Percentiles rank a stretch among this genome's conserved stretches.
Evolutionary conservation across 2,113 vertebrate species (phyloP).

Genomic region (Callaeas wilsoni): DNA sequence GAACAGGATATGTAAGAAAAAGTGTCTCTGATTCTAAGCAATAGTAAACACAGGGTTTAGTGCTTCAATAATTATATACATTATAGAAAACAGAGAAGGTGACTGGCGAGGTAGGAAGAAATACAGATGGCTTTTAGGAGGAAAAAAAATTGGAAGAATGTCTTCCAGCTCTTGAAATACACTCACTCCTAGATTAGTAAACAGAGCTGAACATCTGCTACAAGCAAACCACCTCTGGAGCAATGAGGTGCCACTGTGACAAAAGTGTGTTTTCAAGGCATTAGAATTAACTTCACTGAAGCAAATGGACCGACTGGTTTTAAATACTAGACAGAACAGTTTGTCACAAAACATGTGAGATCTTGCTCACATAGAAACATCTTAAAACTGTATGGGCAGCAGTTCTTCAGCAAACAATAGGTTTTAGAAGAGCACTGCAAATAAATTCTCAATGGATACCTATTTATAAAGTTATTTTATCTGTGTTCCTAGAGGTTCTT

Average conservation of each 20-base stretch:
- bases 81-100: neutral
- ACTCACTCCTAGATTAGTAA: neutral
- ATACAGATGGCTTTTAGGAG: neutral
- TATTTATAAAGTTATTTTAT: conserved; percentile 57
- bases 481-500: conserved; percentile 49
- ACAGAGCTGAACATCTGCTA: neutral
- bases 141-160: neutral
- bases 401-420: neutral
- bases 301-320: neutral
- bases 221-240: neutral
- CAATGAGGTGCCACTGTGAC: neutral
- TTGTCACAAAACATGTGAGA: neutral
- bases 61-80: neutral
- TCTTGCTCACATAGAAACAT: neutral
- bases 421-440: neutral
- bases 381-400: neutral
- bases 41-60: neutral
- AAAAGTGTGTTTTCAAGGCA: neutral
- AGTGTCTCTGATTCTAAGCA: neutral
- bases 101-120: neutral
- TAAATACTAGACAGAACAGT: neutral
- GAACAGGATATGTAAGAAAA: conserved; percentile 19
- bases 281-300: neutral
- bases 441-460: conserved; percentile 51
- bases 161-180: neutral